Base-by-base conservation (phyloP, 2,113 vertebrate species). In the Lophochroa leadbeateri region DNA sequence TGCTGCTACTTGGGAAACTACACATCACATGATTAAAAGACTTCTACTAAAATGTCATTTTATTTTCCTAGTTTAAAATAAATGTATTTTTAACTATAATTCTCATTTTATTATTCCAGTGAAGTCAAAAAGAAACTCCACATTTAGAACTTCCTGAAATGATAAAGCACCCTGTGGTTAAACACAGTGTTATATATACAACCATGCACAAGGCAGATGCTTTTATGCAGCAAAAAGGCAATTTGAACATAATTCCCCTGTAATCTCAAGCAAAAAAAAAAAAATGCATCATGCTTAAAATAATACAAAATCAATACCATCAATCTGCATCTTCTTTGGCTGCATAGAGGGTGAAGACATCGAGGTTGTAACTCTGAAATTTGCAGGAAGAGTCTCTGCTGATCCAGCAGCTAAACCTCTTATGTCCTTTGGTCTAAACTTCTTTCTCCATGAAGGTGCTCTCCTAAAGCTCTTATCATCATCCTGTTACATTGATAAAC, bases 391-490 rank as follows among this genome's bases (percentile, higher is more conserved):
- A 3, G 99, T 99, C 87, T 99, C 99, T 20, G 99, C 98, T 33
- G 98, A 98, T 18, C 99, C 99, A 86, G 99, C 94, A 31, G 98
- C 98, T 96, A 98, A 86, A 79, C 99, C 99, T 78, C 99, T 98
- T 82, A 99, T 96, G 85, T 99, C 99, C 98, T 99, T 99, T 97
- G 99, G 99, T 96, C 99, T 97, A 67, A 99, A 99, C 95, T 99
- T 99, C 96, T 99, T 99, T 88, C 99, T 99, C 99, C 99, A 99
- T 11, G 99, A 99, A 39, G 99, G 99, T 67, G 99, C 99, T 52
- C 99, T 98, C 77, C 99, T 98, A 97, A 99, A 99, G 98, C 98
- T 99, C 97, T 99, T 99, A 82, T 99, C 99, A 7, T 99, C 99
- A 6, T 99, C 99, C 99, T 99, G 69, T 92, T 31, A 92, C 13